These are phyloP conservation scores for Priocnemis perturbator DNA, from an alignment of 2,888 invertebrate species.

Conservation along the genomic window DNA sequence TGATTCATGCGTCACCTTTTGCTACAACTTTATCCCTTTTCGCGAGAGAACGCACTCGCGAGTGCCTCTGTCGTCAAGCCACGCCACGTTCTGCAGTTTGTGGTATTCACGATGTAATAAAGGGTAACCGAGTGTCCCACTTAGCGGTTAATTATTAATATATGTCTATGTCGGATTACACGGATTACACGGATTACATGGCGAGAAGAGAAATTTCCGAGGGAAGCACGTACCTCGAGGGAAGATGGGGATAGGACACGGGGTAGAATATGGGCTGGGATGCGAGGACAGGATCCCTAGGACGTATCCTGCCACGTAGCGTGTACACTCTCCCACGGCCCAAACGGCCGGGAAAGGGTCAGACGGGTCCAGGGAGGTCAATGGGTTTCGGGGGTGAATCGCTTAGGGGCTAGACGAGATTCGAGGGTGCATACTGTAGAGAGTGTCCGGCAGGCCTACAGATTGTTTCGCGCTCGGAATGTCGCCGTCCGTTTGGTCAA, in stretches of 20 bases:
- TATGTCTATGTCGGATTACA: not conserved
- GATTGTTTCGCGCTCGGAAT: conserved; percentile 8
- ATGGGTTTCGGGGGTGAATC: conserved; percentile 21
- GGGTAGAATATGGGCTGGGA: not conserved
- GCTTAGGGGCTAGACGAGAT: conserved; percentile 5
- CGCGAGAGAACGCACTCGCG: too few species aligned
- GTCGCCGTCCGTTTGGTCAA: not conserved
- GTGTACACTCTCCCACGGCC: not conserved
- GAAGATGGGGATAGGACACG: conserved; percentile 6
- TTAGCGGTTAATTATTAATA: conserved; percentile 45
- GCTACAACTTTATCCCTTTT: too few species aligned
- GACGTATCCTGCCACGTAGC: too few species aligned
- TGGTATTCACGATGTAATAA: conserved; percentile 35
- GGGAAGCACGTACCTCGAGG: conserved; percentile 27
- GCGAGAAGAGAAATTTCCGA: conserved; percentile 27
- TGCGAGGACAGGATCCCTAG: too few species aligned
- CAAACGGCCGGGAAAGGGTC: conserved; percentile 12
- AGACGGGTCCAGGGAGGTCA: conserved; percentile 15
- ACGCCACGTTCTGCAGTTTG: not conserved
- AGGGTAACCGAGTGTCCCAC: conserved; percentile 35
- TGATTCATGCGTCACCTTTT: too few species aligned
- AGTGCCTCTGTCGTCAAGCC: too few species aligned
- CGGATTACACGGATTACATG: conserved; percentile 1
- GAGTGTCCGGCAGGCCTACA: not conserved
- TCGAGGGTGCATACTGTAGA: conserved; percentile 1